These are phyloP conservation scores for Poecilia gillii DNA, from an alignment of 2,797 vertebrate species.

Conservation along the genomic window DNA sequence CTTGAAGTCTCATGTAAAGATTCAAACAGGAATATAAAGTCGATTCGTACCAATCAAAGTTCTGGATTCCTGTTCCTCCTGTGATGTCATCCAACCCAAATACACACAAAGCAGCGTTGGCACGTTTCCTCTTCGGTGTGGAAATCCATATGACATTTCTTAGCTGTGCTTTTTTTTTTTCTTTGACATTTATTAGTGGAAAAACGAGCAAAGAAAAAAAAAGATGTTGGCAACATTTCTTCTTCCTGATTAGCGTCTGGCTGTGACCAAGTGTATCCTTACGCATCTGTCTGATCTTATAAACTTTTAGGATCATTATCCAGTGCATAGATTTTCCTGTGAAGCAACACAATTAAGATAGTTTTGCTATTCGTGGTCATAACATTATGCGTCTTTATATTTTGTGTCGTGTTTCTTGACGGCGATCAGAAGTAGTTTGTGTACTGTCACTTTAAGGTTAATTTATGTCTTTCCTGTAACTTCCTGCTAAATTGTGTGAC, in stretches of 20 bases:
- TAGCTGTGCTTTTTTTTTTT: background rate
- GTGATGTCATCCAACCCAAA: background rate
- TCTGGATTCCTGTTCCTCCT: background rate
- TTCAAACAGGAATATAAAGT: background rate
- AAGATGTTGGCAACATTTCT: too few relatives aligned
- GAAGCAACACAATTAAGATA: too few relatives aligned
- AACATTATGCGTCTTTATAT: too few relatives aligned
- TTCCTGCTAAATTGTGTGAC: slow-evolving; percentile 24
- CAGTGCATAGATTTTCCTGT: too few relatives aligned
- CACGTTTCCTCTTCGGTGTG: background rate
- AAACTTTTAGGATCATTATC: background rate
- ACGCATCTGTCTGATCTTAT: background rate
- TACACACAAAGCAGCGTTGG: background rate
- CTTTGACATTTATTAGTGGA: background rate
- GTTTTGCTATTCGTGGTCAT: too few relatives aligned
- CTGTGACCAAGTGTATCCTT: background rate
- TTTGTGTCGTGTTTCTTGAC: background rate
- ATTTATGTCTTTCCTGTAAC: background rate
- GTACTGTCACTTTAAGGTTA: background rate
- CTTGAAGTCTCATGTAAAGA: background rate
- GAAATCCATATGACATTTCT: background rate
- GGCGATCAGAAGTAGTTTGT: background rate
- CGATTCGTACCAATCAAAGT: background rate
- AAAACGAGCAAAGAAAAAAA: too few relatives aligned
- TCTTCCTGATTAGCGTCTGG: too few relatives aligned